Evolutionary conservation across 2,888 invertebrate species (phyloP).

Genomic region (Eumerus sabulonum): DNA sequence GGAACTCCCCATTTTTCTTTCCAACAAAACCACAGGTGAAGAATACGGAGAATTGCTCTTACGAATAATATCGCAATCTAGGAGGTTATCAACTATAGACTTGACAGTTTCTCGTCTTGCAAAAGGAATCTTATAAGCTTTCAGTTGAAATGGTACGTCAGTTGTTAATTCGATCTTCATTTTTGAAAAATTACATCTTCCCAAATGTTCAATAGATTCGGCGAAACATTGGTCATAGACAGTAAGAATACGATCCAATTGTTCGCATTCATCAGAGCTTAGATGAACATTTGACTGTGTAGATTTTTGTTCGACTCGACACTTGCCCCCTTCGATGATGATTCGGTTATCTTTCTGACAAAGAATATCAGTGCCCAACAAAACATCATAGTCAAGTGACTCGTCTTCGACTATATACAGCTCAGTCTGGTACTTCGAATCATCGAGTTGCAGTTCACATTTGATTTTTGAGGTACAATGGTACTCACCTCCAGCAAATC

Average conservation of each 20-base stretch:
- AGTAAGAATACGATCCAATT: conserved; percentile 10
- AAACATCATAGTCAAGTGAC: conserved; percentile 1
- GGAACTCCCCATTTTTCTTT: conserved; percentile 65
- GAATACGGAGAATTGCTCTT: conserved; percentile 53
- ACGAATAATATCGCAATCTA: conserved; percentile 43
- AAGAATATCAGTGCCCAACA: conserved; percentile 11
- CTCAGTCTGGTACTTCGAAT: neutral
- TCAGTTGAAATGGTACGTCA: conserved; percentile 39
- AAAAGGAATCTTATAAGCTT: conserved; percentile 60
- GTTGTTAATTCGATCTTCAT: conserved; percentile 44
- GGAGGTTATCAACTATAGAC: conserved; percentile 36
- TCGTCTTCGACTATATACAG: conserved; percentile 18
- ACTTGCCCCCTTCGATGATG: conserved; percentile 10
- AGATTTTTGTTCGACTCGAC: conserved; percentile 37
- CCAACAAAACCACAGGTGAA: conserved; percentile 64
- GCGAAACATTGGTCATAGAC: conserved; percentile 19
- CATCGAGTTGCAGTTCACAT: conserved; percentile 1
- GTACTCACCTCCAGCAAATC: conserved; percentile 1
- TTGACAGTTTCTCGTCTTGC: conserved; percentile 39
- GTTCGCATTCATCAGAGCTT: conserved; percentile 4
- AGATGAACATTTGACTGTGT: conserved; percentile 4
- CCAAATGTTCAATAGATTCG: conserved; percentile 22
- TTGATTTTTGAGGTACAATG: neutral
- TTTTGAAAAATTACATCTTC: conserved; percentile 39
- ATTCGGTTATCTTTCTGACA: conserved; percentile 7